Percentiles rank a stretch among this genome's conserved stretches.
Conservation (phyloP, 1,140 invertebrate species). For the silkworm (Bombyx mori) region DNA sequence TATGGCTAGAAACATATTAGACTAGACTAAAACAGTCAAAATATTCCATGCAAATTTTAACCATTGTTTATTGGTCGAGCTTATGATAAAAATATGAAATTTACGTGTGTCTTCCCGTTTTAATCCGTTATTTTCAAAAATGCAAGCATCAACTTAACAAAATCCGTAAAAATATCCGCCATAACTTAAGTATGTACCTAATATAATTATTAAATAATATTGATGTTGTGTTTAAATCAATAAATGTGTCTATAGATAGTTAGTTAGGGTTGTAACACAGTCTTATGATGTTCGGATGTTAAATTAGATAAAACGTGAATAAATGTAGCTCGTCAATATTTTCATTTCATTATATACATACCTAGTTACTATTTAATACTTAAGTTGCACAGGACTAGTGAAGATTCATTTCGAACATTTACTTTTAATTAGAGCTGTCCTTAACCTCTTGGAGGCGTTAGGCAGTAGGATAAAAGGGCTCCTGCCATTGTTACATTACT, state of each 20-base stretch:
- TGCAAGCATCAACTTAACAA: too few species aligned
- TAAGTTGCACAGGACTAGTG: too few species aligned
- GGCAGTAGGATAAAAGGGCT: too few species aligned
- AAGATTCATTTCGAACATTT: too few species aligned
- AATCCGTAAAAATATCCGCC: neutral
- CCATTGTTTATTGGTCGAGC: slow-evolving; percentile 43
- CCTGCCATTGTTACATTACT: too few species aligned
- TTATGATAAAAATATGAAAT: slow-evolving; percentile 52
- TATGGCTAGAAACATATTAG: neutral
- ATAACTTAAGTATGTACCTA: neutral
- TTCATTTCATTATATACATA: too few species aligned
- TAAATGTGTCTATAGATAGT: neutral
- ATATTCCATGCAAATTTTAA: slow-evolving; percentile 9
- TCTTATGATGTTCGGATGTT: slow-evolving; percentile 14
- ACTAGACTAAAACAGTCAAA: neutral
- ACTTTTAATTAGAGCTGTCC: too few species aligned
- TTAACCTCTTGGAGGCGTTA: too few species aligned
- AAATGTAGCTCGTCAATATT: too few species aligned
- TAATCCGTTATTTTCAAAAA: slow-evolving; percentile 12
- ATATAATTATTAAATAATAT: slow-evolving; percentile 1
- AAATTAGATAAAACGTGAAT: neutral
- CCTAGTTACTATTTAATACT: too few species aligned
- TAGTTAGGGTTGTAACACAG: slow-evolving; percentile 12
- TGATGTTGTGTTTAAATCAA: slow-evolving; percentile 2
- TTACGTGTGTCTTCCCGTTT: slow-evolving; percentile 35